Percentiles rank a stretch among this genome's conserved stretches.
These are phyloP conservation scores for Agelaius tricolor DNA, from an alignment of 2,113 vertebrate genomes.

Conservation along the genomic window DNA sequence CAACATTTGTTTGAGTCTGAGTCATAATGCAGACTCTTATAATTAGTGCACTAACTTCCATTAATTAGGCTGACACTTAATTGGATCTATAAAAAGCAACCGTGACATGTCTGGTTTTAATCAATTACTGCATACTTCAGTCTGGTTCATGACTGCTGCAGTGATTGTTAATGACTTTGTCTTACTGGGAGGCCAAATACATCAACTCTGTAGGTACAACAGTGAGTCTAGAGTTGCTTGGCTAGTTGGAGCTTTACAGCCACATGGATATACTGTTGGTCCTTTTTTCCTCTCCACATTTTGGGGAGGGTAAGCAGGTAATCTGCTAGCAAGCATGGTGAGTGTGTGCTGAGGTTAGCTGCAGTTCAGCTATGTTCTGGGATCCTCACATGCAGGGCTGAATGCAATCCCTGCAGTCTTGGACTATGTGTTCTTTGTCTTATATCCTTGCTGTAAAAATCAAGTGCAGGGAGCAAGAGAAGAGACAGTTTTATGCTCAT, in stretches of 20 bases:
- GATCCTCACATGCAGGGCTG: neutral
- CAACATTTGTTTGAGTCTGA: constrained; percentile 44
- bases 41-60: constrained; percentile 60
- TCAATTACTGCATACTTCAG: constrained; percentile 46
- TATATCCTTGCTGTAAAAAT: neutral
- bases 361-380: neutral
- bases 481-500: neutral
- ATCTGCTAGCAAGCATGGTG: neutral
- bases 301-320: neutral
- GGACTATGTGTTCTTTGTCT: neutral
- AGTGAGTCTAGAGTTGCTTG: neutral
- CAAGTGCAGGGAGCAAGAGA: neutral
- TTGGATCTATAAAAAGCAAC: constrained; percentile 65
- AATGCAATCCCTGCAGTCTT: neutral
- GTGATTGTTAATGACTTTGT: constrained; percentile 32
- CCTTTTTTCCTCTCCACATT: neutral
- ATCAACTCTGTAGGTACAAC: neutral
- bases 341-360: neutral
- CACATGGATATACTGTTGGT: neutral
- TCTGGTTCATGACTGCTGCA: constrained; percentile 50
- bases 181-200: neutral
- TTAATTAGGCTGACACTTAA: constrained; percentile 60
- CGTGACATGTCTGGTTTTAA: constrained; percentile 47
- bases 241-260: neutral
- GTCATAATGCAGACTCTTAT: constrained; percentile 41